Conservation (phyloP, 2,113 vertebrate species). For the Phycodurus eques region DNA sequence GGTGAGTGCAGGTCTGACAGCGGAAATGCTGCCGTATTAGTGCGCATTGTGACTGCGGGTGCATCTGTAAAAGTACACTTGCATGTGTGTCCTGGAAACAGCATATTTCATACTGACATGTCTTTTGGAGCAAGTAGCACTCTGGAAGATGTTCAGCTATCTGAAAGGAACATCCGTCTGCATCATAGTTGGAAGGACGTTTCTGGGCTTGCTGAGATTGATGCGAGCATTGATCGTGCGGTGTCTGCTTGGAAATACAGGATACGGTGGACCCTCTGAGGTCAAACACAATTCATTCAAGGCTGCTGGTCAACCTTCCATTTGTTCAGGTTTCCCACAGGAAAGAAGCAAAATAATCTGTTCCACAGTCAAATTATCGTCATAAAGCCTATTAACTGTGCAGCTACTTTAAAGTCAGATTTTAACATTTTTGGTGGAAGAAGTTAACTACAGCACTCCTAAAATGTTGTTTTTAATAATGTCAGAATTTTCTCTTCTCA, state of each 20-base stretch:
- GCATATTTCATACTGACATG: constrained; percentile 23
- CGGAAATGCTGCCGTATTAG: not conserved
- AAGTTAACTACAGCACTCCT: not conserved
- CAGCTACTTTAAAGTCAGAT: not conserved
- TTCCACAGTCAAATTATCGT: not conserved
- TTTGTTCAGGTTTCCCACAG: not conserved
- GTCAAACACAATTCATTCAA: not conserved
- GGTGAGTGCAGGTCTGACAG: constrained; percentile 21
- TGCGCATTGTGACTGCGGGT: constrained; percentile 8
- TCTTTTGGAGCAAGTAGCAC: not conserved
- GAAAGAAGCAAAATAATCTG: not conserved
- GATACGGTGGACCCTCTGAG: not conserved
- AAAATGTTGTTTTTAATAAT: no score
- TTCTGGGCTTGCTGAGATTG: constrained; percentile 39
- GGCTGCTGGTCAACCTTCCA: not conserved
- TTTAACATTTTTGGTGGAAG: not conserved
- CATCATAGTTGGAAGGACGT: constrained; percentile 40
- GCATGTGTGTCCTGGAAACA: constrained; percentile 33
- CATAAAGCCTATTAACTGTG: not conserved
- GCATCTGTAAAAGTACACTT: constrained; percentile 3
- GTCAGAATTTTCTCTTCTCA: no score
- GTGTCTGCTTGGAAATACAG: constrained; percentile 23
- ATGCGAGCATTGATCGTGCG: constrained; percentile 27
- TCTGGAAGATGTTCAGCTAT: constrained; percentile 37
- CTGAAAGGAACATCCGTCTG: constrained; percentile 36